Conservation (phyloP, 2,113 vertebrate species). For the Hippolais icterina region DNA sequence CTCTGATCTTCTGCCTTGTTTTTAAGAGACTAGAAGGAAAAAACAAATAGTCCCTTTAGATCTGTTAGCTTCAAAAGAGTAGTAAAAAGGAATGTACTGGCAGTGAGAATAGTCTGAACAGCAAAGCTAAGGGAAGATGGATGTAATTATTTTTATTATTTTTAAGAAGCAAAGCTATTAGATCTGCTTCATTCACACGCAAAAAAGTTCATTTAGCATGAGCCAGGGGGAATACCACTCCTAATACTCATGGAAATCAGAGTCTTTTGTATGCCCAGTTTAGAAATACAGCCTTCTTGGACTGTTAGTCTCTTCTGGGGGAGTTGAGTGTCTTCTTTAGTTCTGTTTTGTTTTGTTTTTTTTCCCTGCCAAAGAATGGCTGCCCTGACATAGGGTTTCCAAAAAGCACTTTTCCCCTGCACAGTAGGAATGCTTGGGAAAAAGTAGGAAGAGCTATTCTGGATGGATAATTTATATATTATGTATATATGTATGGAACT, state of each 20-base stretch:
- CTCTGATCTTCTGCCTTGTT: conserved; percentile 11
- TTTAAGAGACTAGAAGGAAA: background rate
- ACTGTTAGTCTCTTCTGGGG: background rate
- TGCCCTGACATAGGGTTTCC: background rate
- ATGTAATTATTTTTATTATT: conserved; percentile 24
- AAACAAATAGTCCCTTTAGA: background rate
- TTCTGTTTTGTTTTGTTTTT: background rate
- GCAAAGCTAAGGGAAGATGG: background rate
- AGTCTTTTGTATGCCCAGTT: background rate
- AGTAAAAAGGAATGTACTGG: background rate
- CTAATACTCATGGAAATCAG: background rate
- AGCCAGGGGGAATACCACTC: background rate
- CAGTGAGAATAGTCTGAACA: background rate
- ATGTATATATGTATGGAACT: background rate
- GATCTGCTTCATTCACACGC: background rate
- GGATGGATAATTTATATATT: background rate
- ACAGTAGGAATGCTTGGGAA: background rate
- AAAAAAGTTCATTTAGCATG: background rate
- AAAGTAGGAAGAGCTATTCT: background rate
- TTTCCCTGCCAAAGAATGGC: background rate
- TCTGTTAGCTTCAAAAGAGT: conserved; percentile 10
- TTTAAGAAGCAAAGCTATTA: conserved; percentile 5
- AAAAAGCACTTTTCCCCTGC: background rate
- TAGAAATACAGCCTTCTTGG: background rate
- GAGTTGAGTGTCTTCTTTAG: background rate